phyloP scores from a whole-genome alignment of 2,797 vertebrate genomes.

The Gallirallus australis region DNA sequence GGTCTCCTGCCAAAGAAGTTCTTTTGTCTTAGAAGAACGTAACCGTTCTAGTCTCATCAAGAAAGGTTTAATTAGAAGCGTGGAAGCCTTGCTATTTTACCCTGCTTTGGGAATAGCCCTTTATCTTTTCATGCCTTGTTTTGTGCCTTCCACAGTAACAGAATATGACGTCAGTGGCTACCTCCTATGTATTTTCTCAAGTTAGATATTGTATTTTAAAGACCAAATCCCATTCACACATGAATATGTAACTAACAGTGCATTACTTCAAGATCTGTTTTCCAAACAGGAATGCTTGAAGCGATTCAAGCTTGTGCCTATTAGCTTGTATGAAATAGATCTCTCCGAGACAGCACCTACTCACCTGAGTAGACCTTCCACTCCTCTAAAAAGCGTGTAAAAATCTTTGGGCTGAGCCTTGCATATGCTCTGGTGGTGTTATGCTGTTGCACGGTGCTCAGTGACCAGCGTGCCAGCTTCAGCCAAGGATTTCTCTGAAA shows the following conservation, averaged over 20 bases:
- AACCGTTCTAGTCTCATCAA: not conserved
- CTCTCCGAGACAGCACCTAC: not conserved
- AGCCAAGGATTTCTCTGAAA: not conserved
- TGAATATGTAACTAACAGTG: not conserved
- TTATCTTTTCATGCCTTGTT: not conserved
- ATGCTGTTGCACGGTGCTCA: not conserved
- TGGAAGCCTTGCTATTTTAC: not conserved
- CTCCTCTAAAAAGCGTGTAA: not conserved
- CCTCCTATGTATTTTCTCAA: not conserved
- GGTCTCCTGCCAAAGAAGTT: not conserved
- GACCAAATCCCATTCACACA: not conserved
- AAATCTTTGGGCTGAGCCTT: not conserved
- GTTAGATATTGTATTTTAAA: not conserved
- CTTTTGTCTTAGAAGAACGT: not conserved
- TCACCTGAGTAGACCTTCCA: not conserved
- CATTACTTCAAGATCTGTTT: not conserved
- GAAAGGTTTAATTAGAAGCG: not conserved
- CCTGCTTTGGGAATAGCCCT: not conserved
- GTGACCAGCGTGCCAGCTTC: not conserved
- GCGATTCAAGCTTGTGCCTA: not conserved
- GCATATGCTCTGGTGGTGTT: not conserved
- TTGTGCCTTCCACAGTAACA: not conserved
- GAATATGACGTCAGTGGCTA: rapidly evolving
- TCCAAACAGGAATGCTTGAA: not conserved
- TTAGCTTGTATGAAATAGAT: not conserved